A percentile compares a stretch with the other conserved stretches of the same genome.
Conservation (phyloP, 2,888 invertebrate species). For the Acronicta alni region DNA sequence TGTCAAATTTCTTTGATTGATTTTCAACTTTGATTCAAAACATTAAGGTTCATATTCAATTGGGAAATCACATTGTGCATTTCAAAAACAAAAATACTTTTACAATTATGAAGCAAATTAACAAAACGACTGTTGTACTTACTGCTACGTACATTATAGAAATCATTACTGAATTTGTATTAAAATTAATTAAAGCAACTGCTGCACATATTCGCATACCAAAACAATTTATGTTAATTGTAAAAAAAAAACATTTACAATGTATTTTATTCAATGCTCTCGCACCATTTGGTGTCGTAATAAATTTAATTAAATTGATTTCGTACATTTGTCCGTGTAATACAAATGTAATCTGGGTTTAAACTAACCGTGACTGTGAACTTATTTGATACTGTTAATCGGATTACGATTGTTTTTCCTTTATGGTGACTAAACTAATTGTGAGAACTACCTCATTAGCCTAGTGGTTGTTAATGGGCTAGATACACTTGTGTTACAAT, state of each 20-base stretch:
- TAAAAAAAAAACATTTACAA: conserved; percentile 28
- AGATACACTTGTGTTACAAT: too few species aligned
- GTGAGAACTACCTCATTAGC: too few species aligned
- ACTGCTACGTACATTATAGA: conserved; percentile 21
- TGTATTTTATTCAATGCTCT: conserved; percentile 38
- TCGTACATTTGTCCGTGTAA: conserved; percentile 14
- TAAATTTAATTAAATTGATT: conserved; percentile 45
- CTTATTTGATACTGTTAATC: conserved; percentile 12
- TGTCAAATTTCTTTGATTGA: too few species aligned
- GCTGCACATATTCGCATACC: conserved; percentile 14
- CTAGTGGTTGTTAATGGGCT: too few species aligned
- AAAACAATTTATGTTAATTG: conserved; percentile 33
- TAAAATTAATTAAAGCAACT: conserved; percentile 25
- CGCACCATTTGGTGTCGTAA: conserved; percentile 28
- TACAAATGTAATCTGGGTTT: conserved; percentile 25
- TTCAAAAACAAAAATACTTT: too few species aligned
- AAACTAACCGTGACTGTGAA: conserved; percentile 22
- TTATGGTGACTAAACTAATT: background rate
- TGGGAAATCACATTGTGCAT: too few species aligned
- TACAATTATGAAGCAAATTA: too few species aligned
- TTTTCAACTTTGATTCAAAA: too few species aligned
- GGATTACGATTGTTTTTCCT: conserved; percentile 1
- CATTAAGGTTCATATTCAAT: too few species aligned
- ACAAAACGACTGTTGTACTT: too few species aligned
- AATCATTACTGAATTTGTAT: conserved; percentile 32